A percentile compares a stretch with the other conserved stretches of the same genome.
These are phyloP conservation scores for Philonicus albiceps DNA, from an alignment of 2,888 invertebrate species.

Conservation along the genomic window DNA sequence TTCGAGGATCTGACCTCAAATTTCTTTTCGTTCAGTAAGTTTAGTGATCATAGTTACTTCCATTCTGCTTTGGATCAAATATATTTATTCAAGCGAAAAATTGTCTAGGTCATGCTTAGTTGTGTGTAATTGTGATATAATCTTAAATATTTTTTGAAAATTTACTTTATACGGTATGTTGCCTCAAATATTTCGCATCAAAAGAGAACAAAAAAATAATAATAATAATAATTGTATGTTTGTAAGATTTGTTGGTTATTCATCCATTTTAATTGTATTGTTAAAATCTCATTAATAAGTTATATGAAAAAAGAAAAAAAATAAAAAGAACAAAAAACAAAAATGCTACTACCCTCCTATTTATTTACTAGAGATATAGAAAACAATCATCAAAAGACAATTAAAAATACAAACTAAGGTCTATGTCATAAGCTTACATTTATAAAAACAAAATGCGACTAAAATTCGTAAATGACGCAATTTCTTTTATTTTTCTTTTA, in stretches of 20 bases:
- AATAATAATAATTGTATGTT: constrained; percentile 2
- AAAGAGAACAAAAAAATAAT: neutral
- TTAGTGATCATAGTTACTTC: constrained; percentile 1
- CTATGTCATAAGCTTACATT: constrained; percentile 24
- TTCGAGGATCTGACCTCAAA: neutral
- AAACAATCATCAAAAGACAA: constrained; percentile 30
- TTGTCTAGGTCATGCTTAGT: neutral
- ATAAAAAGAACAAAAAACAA: no score
- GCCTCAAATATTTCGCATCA: constrained; percentile 20
- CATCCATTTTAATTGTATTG: neutral
- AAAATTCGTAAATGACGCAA: neutral
- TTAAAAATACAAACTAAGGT: constrained; percentile 4
- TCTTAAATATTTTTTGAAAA: neutral
- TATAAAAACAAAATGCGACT: neutral
- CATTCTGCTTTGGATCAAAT: neutral
- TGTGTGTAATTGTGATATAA: constrained; percentile 22
- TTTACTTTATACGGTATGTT: neutral
- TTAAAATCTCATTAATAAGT: neutral
- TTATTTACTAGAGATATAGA: neutral
- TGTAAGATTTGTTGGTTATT: neutral
- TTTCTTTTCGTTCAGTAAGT: neutral
- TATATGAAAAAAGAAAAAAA: neutral
- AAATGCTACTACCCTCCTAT: neutral
- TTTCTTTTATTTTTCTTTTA: neutral
- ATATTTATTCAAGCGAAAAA: neutral